Base-by-base conservation (phyloP, 2,113 vertebrate genomes). In the Cavia porcellus region DNA sequence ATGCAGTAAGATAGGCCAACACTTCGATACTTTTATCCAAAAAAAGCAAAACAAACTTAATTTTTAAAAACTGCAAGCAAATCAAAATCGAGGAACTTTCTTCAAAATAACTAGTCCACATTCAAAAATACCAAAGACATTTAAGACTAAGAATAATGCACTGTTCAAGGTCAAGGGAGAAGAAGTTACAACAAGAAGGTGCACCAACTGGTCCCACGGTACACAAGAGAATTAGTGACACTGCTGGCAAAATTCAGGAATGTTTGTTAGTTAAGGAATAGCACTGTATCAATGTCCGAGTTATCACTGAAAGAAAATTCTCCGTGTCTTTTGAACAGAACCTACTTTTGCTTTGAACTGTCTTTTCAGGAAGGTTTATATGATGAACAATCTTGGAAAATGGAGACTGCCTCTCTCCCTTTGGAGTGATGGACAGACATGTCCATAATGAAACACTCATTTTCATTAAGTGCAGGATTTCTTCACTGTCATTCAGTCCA, bases 1-100 rank as follows among this genome's bases (percentile, higher is more conserved):
- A 68, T 30, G 3, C 20, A 61, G 50, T n/a, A 62, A 68, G 79
- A 88, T 55, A 24, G 28, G 1, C 52, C 42, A 61, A 68, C 32
- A 64, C 50, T 77, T 92, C 61, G 32, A 9, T 64, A 83, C 61
- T 87, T 94, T 42, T 96, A 82, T 11, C 64, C 24, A 86, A 86
- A 96, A 70, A 89, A 61, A 52, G 7, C 50, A 52, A 10, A 74
- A 28, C 64, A 75, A 68, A 74, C 47, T 55, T 55, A 57, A 57
- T 55, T 55, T 55, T 55, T 15, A 55, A 50, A 32, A 90, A 55
- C 50, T 35, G 9, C 42, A 91, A 45, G 74, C 20, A 87, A 94
- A 91, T 74, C 55, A 35, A 92, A 89, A 57, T 17, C 74, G 12
- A 85, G 45, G 19, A 11, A 64, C 62, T 85, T 85, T 89, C 52